phyloP scores from a whole-genome alignment of 2,797 vertebrate species.

The Pseudochirops cupreus region DNA sequence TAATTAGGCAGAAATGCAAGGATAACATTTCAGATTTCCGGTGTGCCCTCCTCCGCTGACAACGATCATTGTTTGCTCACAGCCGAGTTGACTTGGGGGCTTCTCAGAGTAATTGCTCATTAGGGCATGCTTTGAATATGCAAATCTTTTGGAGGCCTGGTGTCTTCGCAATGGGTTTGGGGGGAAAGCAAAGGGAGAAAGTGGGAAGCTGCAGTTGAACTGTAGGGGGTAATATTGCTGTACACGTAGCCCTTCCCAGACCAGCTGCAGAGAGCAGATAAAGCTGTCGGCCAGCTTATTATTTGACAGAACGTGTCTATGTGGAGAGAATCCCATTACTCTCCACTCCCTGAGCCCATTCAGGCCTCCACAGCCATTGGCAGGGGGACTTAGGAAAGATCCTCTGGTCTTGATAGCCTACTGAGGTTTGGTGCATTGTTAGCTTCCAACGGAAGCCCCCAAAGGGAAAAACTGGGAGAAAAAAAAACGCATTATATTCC shows the following conservation, averaged over 20 bases:
- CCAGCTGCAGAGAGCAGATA: slow-evolving; percentile 64
- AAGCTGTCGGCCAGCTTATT: slow-evolving; percentile 16
- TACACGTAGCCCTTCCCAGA: slow-evolving; percentile 49
- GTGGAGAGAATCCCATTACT: slow-evolving; percentile 17
- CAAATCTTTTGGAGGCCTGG: not conserved
- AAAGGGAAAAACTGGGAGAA: not conserved
- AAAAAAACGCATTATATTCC: not conserved
- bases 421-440: not conserved
- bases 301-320: not conserved
- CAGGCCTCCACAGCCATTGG: accelerated
- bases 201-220: not conserved
- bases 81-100: not conserved
- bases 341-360: not conserved
- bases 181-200: not conserved
- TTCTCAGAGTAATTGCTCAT: not conserved
- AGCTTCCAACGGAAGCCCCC: not conserved
- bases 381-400: not conserved
- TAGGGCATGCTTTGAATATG: not conserved
- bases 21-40: not conserved
- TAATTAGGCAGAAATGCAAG: not conserved
- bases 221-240: slow-evolving; percentile 80
- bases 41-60: not conserved
- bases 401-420: slow-evolving; percentile 1
- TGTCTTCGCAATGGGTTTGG: not conserved
- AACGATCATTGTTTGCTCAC: not conserved